Evolutionary conservation across 2,113 vertebrate species (phyloP), one percentile per base, ranked within the genome.

Genomic region (Melanocharis versteri): DNA sequence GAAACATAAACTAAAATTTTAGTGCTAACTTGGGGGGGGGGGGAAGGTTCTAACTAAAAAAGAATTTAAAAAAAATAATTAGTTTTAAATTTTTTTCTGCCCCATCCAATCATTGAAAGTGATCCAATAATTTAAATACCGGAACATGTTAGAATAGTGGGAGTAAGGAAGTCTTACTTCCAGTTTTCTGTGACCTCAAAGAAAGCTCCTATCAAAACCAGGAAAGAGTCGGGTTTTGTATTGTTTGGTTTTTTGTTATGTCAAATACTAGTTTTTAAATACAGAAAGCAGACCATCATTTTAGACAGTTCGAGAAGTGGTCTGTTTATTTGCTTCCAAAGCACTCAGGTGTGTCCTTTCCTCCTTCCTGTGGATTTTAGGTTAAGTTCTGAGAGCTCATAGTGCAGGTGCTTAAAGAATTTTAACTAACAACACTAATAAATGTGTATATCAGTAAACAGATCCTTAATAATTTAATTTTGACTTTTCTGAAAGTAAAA

Each of bases 21-120:
- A 64, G 8, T 86, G 10, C 9, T 79, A 50, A 48, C 30, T 54
- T 58, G 56, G 26, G 6, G 8, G 2, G 1, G 7, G 37, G 53
- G 13, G 2, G 0, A 2, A 0, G 2, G 1, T 66, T 70, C 16
- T 89, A 78, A 39, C 16, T 54, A 30, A 42, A 35, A 65, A 51
- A 89, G 1, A 22, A 51, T 9, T 65, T 45, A 14, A 0, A 9
- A 50, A 45, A 24, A 30, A 17, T 0, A 10, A 26, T 47, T 30
- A 4, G 9, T 30, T 75, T n/a, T 5, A 14, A 50, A 4, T 8
- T 17, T 51, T 45, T 68, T 68, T 47, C 45, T 89, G 45, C n/a
- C 45, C 11, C 13, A 26, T 57, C 15, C 22, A 78, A 30, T 72
- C 35, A 50, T 5, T 94, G 64, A 62, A 66, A 60, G 7, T 33